Evolutionary conservation across 2,888 invertebrate species (phyloP), one percentile per base, ranked within the genome.

Genomic region (Andrena camellia): DNA sequence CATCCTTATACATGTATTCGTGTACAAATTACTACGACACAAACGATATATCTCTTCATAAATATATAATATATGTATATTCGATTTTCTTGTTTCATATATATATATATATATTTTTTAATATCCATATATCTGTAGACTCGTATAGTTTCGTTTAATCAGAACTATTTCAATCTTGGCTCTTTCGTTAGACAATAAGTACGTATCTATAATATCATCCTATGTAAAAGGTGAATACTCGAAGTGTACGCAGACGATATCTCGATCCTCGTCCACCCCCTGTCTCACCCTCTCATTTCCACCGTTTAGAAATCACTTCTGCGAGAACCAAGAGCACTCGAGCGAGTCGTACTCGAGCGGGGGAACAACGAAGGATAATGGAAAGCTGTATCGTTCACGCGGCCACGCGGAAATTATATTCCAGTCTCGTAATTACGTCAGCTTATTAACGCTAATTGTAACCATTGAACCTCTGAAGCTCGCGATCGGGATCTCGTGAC

Each of bases 31-130:
- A 87, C 86, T 83, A 87, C 87, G 89, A 89, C 90, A 87, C 88
- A 89, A 90, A 91, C 86, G 88, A 91, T 91, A 92, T 91, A 91
- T 88, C 89, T 90, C 33, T 90, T 89, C 90, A 90, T 91, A 91
- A 90, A 92, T 91, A 91, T 90, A 91, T 90, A 90, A 89, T 88
- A 88, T 90, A 90, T 90, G 86, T 90, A 89, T 90, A 89, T 88
- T 84, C 83, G 81, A 84, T 89, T 91, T 85, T 84, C 88, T 88
- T 81, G 87, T 87, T 91, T 89, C 90, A 90, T 89, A 90, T 90
- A 90, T 91, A 71, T 66, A 29, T n/a, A 89, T 89, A 87, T 42
- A 42, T 42, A 42, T 42, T 42, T 42, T 33, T 88, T 88, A 87
- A 81, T 89, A 88, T 89, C 87, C 90, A 90, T 73, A 79, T 74